These are phyloP conservation scores for Xyrauchen texanus DNA, from an alignment of 2,113 vertebrate species.

Conservation along the genomic window DNA sequence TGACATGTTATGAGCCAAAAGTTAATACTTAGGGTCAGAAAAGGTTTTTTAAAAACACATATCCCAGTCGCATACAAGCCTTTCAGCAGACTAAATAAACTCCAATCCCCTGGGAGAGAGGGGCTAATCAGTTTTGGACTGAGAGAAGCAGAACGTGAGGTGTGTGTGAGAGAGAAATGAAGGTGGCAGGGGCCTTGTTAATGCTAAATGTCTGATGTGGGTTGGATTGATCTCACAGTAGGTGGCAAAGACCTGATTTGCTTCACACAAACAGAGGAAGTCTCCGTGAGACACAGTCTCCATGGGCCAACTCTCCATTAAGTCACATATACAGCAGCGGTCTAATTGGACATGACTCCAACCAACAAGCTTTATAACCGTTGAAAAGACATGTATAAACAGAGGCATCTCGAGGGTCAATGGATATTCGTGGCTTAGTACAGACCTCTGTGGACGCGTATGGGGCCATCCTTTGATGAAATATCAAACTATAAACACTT, in stretches of 20 bases:
- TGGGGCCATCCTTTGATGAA: no score
- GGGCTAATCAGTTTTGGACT: neutral
- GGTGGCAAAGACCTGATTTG: constrained; percentile 32
- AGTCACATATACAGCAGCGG: neutral
- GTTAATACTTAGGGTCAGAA: no score
- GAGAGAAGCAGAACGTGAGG: neutral
- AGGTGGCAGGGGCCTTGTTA: constrained; percentile 29
- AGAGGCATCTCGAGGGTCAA: no score
- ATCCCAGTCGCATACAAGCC: neutral
- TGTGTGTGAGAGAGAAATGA: neutral
- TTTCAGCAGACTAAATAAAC: constrained; percentile 8
- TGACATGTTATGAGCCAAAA: no score
- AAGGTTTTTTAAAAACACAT: no score
- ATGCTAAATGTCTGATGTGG: constrained; percentile 15
- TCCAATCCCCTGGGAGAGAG: constrained; percentile 1
- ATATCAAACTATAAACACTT: no score
- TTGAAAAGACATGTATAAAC: no score
- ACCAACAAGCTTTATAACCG: no score
- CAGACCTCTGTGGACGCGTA: no score
- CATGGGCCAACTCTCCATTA: constrained; percentile 10
- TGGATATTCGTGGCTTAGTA: no score
- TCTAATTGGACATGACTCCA: constrained; percentile 7
- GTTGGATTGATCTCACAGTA: constrained; percentile 19
- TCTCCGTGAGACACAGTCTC: constrained; percentile 25
- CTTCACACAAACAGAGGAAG: constrained; percentile 27